phyloP scores from a whole-genome alignment of 2,888 invertebrate species.

The Amorpha juglandis region DNA sequence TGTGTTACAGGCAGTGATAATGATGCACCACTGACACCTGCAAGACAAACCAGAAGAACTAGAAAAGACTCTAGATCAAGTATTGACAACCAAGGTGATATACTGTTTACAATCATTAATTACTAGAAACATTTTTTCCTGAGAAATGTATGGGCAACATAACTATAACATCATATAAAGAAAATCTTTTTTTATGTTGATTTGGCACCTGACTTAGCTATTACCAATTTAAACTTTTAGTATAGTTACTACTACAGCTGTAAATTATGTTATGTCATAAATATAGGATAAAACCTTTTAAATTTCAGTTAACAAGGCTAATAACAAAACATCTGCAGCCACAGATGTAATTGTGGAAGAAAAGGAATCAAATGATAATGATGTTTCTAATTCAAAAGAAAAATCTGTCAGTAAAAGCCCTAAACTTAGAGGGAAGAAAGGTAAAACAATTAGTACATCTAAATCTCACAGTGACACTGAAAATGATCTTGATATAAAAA shows the following conservation, averaged over 20 bases:
- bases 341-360: slow-evolving; percentile 61
- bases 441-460: slow-evolving; percentile 37
- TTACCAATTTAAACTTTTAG: too few relatives aligned
- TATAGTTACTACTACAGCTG: too few relatives aligned
- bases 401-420: slow-evolving; percentile 47
- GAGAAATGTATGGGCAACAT: background rate
- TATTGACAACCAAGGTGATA: slow-evolving; percentile 66
- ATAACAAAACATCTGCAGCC: slow-evolving; percentile 32
- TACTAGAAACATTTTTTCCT: background rate
- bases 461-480: slow-evolving; percentile 21
- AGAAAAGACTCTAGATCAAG: slow-evolving; percentile 70
- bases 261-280: too few relatives aligned
- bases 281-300: background rate
- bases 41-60: slow-evolving; percentile 58
- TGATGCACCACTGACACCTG: slow-evolving; percentile 64
- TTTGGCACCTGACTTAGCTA: too few relatives aligned
- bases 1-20: slow-evolving; percentile 71
- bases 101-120: background rate
- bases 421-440: slow-evolving; percentile 47
- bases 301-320: slow-evolving; percentile 48
- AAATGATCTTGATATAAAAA: slow-evolving; percentile 18
- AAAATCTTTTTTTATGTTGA: too few relatives aligned
- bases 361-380: slow-evolving; percentile 48
- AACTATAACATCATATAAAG: background rate
- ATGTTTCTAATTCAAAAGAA: slow-evolving; percentile 34